phyloP scores from a whole-genome alignment of 1,140 invertebrate genomes.

The Drosophila nigrodunni region DNA sequence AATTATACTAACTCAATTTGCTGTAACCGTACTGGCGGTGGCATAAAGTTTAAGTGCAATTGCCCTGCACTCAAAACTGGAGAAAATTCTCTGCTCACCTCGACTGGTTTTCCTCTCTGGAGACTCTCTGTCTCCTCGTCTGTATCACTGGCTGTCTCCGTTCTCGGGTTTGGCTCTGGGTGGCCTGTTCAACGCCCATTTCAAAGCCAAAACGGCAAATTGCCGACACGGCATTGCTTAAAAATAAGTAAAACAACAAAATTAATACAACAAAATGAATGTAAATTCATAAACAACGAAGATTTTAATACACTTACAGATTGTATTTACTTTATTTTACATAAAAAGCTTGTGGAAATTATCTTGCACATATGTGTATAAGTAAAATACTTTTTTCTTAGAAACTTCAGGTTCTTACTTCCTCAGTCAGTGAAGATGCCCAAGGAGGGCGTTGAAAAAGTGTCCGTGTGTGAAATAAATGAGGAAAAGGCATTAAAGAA shows the following conservation, averaged over 20 bases:
- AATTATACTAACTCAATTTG: constrained; percentile 83
- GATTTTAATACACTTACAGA: constrained; percentile 9
- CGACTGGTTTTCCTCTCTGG: constrained; percentile 5
- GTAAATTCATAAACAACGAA: constrained; percentile 10
- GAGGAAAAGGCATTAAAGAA: constrained; percentile 82
- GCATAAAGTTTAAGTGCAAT: constrained; percentile 67
- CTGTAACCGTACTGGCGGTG: constrained; percentile 63
- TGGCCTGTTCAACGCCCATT: constrained; percentile 55
- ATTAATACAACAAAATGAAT: neutral
- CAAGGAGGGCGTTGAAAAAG: constrained; percentile 39
- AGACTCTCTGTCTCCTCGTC: neutral
- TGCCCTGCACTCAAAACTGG: constrained; percentile 18
- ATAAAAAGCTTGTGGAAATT: neutral
- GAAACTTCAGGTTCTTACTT: constrained; percentile 21
- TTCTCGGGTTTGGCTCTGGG: constrained; percentile 37
- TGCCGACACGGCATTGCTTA: constrained; percentile 69
- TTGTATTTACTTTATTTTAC: too few species aligned
- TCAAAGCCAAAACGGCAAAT: constrained; percentile 73
- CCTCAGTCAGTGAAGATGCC: constrained; percentile 36
- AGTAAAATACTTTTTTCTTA: constrained; percentile 4
- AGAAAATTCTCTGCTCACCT: constrained; percentile 17
- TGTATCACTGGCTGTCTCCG: too few species aligned
- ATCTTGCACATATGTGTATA: constrained; percentile 5
- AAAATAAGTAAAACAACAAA: constrained; percentile 58
- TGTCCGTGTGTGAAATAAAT: constrained; percentile 80